A percentile compares a stretch with the other conserved stretches of the same genome.
Evolutionary conservation across 2,797 vertebrate genomes (phyloP).

Genomic region (Crocidura indochinensis): DNA sequence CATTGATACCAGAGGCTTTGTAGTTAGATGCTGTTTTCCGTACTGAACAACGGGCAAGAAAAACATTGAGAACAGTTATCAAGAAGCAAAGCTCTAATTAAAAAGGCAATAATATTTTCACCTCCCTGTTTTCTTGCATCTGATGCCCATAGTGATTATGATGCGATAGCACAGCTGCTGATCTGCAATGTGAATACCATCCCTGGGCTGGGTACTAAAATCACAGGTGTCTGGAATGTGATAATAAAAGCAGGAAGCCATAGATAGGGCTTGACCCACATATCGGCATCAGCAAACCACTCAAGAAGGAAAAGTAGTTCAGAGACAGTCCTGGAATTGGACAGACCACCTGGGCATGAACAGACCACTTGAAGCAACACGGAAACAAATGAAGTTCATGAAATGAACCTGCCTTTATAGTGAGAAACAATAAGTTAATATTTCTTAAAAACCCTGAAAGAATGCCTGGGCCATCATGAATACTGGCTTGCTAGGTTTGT

Average conservation of each 20-base stretch:
- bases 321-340: no score
- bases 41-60: slow-evolving; percentile 13
- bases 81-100: slow-evolving; percentile 45
- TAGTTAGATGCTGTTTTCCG: slow-evolving; percentile 37
- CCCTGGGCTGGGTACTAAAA: not conserved
- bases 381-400: not conserved
- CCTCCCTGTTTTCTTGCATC: slow-evolving; percentile 25
- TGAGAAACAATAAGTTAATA: not conserved
- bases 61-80: not conserved
- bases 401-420: not conserved
- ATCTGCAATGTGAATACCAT: not conserved
- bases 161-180: not conserved
- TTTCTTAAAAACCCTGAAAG: not conserved
- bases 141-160: not conserved
- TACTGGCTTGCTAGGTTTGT: no score
- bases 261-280: no score
- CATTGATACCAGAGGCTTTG: slow-evolving; percentile 46
- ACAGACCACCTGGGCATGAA: not conserved
- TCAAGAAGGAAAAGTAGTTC: not conserved
- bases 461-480: not conserved
- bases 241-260: no score
- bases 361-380: not conserved
- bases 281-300: not conserved
- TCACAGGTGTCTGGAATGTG: not conserved
- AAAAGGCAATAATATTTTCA: slow-evolving; percentile 49